Evolutionary conservation across 1,140 invertebrate species (phyloP), one percentile per base, ranked within the genome.

Genomic region (Ceratosolen solmsi): DNA sequence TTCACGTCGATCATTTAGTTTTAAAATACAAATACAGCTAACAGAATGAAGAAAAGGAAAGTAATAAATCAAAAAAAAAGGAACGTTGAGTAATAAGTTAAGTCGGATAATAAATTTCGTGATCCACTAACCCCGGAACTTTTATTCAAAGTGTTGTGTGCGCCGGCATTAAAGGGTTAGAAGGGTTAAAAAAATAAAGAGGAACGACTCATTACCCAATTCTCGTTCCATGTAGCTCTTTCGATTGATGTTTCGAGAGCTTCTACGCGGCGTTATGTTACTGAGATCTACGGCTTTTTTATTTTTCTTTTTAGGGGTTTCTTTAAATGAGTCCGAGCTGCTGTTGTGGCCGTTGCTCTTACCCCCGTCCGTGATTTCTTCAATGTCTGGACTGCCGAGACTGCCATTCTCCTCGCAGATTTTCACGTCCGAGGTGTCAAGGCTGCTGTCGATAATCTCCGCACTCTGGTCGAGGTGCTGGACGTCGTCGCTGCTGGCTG

Each of bases 191-290:
- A 80, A 33, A 74, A 51, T 56, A 73, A 80, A 71, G 56, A 80
- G 51, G 60, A 63, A 73, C 58, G 38, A 72, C 79, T 80, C 20
- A 80, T 80, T 80, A 80, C 79, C 82, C 70, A 83, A 83, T 49
- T 83, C 82, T 63, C 82, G 82, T 78, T 94, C 93, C 72, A 92
- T 91, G 82, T 94, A 94, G 84, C 92, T 93, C 84, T 93, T 94
- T n/a, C 93, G 92, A 86, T 94, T 94, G 41, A 94, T 91, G 84
- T 94, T 94, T 71, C 94, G 91, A 83, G 93, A 93, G 88, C 94
- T 94, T 81, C 94, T 90, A 80, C 94, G 89, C 4, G 94, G 92
- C 27, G 92, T 93, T 79, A 93, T 89, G 74, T 86, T 92, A 76
- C 92, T 87, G 83, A 90, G 89, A 56, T 75, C 65, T n/a, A 90